A percentile compares a stretch with the other conserved stretches of the same genome.
These are phyloP conservation scores for Gracilinanus agilis DNA, from an alignment of 2,113 vertebrate genomes.

Conservation along the genomic window DNA sequence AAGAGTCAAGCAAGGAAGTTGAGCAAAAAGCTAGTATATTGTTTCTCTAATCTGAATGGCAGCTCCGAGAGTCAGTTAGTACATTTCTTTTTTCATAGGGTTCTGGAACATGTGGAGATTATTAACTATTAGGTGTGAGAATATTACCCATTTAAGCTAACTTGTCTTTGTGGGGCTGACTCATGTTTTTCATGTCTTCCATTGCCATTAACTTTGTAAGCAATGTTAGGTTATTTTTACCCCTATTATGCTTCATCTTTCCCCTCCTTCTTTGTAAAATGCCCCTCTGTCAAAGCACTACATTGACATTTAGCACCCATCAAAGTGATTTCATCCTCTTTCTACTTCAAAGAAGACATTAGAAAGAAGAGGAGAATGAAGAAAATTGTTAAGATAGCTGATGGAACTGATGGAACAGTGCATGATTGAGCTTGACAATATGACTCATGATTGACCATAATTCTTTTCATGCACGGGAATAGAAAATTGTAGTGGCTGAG, in stretches of 20 bases:
- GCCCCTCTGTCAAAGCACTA: slow-evolving; percentile 11
- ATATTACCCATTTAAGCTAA: background rate
- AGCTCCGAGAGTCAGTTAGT: slow-evolving; percentile 36
- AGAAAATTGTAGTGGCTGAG: slow-evolving; percentile 20
- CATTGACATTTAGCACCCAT: slow-evolving; percentile 1
- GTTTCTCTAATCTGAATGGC: background rate
- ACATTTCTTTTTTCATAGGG: slow-evolving; percentile 12
- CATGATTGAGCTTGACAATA: slow-evolving; percentile 35
- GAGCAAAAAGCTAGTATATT: background rate
- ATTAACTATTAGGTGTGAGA: background rate
- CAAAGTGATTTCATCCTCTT: slow-evolving; percentile 44
- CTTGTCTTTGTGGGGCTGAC: background rate
- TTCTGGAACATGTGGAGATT: background rate
- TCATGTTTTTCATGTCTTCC: background rate
- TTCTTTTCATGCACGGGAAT: slow-evolving; percentile 41
- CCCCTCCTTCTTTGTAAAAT: slow-evolving; percentile 33
- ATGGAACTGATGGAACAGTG: background rate
- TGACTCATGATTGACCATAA: slow-evolving; percentile 53
- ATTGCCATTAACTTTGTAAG: background rate
- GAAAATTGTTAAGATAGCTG: slow-evolving; percentile 26
- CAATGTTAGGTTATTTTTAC: background rate
- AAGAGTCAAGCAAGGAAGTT: slow-evolving; percentile 33
- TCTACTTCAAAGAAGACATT: slow-evolving; percentile 63
- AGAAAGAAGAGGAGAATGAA: slow-evolving; percentile 52
- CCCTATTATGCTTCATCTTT: background rate